A percentile compares a stretch with the other conserved stretches of the same genome.
Evolutionary conservation across 2,797 vertebrate genomes (phyloP).

Genomic region (Phrynocephalus guinanensis): DNA sequence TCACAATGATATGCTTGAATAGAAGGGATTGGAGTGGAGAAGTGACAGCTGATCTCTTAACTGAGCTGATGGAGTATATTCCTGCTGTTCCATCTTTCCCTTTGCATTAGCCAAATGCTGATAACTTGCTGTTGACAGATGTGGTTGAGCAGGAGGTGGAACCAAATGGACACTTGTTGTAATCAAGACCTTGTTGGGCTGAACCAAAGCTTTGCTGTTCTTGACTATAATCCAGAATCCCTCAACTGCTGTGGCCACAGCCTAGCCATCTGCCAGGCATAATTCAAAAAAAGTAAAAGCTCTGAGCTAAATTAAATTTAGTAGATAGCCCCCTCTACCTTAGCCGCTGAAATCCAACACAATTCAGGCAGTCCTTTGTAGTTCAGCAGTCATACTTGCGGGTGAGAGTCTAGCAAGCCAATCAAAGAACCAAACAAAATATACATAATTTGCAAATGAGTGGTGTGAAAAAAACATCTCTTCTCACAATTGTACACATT

Average conservation of each 20-base stretch:
- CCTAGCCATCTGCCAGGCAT: no score
- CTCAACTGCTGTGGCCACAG: not conserved
- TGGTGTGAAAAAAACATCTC: no score
- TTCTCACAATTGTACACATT: no score
- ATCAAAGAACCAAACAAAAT: no score
- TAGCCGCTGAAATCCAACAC: no score
- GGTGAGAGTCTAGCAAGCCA: no score
- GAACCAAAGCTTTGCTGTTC: not conserved
- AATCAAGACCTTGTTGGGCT: not conserved
- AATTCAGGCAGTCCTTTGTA: no score
- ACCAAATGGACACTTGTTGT: not conserved
- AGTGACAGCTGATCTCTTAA: not conserved
- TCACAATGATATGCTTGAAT: not conserved
- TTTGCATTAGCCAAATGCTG: not conserved
- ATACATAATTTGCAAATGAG: no score
- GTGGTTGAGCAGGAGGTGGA: not conserved
- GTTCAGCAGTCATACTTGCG: no score
- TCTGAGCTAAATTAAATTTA: no score
- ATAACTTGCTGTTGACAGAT: not conserved
- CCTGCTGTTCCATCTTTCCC: not conserved
- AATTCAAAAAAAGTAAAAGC: no score
- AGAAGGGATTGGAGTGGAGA: not conserved
- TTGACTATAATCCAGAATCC: not conserved
- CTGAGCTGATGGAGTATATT: not conserved
- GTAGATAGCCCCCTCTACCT: no score